Conservation (phyloP, 37 sponge, comb jelly and placozoan species). For the Geodia barretti region DNA sequence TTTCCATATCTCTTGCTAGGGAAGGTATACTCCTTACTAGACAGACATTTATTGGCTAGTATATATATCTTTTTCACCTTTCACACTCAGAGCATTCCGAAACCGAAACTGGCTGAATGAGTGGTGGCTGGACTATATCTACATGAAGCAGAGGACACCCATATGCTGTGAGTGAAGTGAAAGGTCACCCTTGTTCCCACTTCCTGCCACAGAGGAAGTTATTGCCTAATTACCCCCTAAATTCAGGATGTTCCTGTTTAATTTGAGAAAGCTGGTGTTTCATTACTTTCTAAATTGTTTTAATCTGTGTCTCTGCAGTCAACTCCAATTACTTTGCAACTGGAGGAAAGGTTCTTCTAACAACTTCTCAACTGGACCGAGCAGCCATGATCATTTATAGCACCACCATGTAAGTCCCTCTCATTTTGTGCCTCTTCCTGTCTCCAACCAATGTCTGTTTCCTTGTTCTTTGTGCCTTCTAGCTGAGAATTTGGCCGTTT, state of each 20-base stretch:
- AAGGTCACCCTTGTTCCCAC: slow-evolving; percentile 22
- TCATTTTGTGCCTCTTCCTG: too few relatives aligned
- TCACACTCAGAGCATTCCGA: slow-evolving; percentile 25
- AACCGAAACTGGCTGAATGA: slow-evolving; percentile 69
- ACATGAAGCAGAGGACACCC: slow-evolving; percentile 60
- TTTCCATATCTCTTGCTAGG: not conserved
- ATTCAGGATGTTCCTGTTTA: too few relatives aligned
- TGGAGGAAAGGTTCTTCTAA: not conserved
- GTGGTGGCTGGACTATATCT: slow-evolving; percentile 78
- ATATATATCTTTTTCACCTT: too few relatives aligned
- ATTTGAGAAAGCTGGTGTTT: too few relatives aligned
- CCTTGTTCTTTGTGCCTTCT: too few relatives aligned
- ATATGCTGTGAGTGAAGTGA: slow-evolving; percentile 72
- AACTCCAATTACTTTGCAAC: slow-evolving; percentile 77
- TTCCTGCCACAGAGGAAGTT: too few relatives aligned
- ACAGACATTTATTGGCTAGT: too few relatives aligned
- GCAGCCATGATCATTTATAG: slow-evolving; percentile 42
- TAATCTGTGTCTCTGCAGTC: slow-evolving; percentile 26
- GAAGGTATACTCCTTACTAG: not conserved
- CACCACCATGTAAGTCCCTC: slow-evolving; percentile 32
- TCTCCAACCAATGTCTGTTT: too few relatives aligned
- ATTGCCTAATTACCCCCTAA: too few relatives aligned
- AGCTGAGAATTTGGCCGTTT: too few relatives aligned
- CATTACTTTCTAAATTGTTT: not conserved
- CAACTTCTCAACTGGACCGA: slow-evolving; percentile 52